Percentiles rank a stretch among this genome's conserved stretches.
These are phyloP conservation scores for Alouatta palliata DNA, from an alignment of 2,113 vertebrate genomes.

Conservation along the genomic window DNA sequence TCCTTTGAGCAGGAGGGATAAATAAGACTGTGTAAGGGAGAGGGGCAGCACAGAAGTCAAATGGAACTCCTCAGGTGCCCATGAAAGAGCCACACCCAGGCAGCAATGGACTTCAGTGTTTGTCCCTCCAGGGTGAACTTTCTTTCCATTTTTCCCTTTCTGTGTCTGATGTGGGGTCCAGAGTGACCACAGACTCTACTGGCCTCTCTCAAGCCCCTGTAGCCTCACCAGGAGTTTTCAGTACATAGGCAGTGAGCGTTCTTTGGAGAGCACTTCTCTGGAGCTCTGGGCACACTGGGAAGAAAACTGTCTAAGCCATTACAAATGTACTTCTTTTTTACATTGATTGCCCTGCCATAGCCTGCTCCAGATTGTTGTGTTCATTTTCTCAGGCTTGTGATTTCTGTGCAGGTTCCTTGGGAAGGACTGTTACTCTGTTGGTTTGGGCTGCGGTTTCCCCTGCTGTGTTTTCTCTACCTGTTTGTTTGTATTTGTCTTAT, in stretches of 20 bases:
- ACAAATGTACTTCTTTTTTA: background rate
- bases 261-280: background rate
- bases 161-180: background rate
- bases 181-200: background rate
- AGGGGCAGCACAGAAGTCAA: background rate
- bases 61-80: background rate
- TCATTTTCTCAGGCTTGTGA: background rate
- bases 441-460: background rate
- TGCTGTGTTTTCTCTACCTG: background rate
- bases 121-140: too few relatives aligned
- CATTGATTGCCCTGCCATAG: background rate
- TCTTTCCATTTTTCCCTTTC: background rate
- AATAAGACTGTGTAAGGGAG: too few relatives aligned
- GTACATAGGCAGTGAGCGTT: fast-evolving
- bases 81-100: background rate
- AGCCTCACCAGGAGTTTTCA: background rate
- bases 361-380: background rate
- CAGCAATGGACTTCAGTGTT: background rate
- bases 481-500: background rate
- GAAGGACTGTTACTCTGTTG: background rate
- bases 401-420: background rate
- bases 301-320: background rate
- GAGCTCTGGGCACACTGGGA: background rate
- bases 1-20: background rate
- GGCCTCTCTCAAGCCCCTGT: background rate